Percentiles rank a stretch among this genome's conserved stretches.
Conservation (phyloP, 2,888 invertebrate genomes). For the Eutolmus rufibarbis region DNA sequence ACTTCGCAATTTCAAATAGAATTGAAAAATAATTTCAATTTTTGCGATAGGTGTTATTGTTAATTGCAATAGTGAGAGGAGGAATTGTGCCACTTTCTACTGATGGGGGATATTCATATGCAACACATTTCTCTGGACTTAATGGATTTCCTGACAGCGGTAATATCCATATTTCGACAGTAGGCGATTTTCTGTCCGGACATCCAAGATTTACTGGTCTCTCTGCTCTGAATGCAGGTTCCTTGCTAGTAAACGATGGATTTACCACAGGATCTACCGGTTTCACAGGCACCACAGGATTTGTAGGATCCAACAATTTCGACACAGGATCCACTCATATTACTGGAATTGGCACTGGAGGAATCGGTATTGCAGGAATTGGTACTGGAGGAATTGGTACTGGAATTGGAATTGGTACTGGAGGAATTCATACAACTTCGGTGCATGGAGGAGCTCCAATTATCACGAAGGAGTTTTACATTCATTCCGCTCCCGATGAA, state of each 20-base stretch:
- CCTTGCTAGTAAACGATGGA: not conserved
- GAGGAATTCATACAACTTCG: not conserved
- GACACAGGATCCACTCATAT: not conserved
- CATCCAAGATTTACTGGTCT: not conserved
- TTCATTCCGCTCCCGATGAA: conserved; percentile 49
- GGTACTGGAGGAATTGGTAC: not conserved
- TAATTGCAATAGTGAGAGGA: not conserved
- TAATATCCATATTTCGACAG: not conserved
- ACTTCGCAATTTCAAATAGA: not conserved
- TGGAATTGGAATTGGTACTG: not conserved
- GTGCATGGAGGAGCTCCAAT: not conserved
- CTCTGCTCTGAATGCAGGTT: not conserved
- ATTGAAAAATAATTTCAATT: not conserved
- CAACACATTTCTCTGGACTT: not conserved
- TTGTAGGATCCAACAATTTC: not conserved
- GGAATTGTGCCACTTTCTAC: not conserved
- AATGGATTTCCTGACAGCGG: not conserved
- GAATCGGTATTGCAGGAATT: not conserved
- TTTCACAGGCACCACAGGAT: not conserved
- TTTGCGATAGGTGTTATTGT: not conserved
- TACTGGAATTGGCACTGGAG: not conserved
- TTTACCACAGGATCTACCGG: not conserved
- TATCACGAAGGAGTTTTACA: conserved; percentile 48
- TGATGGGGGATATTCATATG: not conserved
- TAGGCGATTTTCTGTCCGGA: not conserved